Base-by-base conservation (phyloP, 2,797 vertebrate genomes). In the Coracias cyanogaster region DNA sequence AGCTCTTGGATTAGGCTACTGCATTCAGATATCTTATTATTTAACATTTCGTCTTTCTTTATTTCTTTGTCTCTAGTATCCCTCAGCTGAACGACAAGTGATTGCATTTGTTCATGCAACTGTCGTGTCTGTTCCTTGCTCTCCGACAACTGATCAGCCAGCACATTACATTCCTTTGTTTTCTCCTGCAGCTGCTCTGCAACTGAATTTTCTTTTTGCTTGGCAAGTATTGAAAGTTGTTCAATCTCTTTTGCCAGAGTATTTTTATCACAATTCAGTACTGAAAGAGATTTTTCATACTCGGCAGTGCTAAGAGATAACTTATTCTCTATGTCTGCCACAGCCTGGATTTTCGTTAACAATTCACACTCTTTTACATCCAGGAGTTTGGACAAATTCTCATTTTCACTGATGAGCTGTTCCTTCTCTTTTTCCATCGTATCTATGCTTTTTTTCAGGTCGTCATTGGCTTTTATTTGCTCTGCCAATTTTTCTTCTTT, bases 141-240 rank as follows among this genome's bases (percentile, higher is more conserved):
- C 82, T 98, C 97, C 10, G 12, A 89, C 24, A 99, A 92, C 26
- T 93, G 95, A 85, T 95, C 92, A n/a, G 97, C 97, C 69, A 99
- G 96, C 66, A 91, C 10, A 43, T 80, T 82, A 82, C 98, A 99
- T 84, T 99, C 98, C 26, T 90, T 98, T 41, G 97, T 98, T 96
- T 98, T 99, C 86, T 98, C 96, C 18, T 96, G 93, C 83, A 99
- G 96, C 91, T 93, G 96, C 65, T 97, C 96, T 35, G 97, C 94
- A 80, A 97, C 80, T 1, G 97, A 97, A 60, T 74, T 89, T 76
- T 98, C 97, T 28, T 97, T 98, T 76, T 99, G 97, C 81, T 97
- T 35, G 3, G 98, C 94, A 81, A 96, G 72, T 28, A 90, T 67
- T 43, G 95, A 98, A n/a, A 98, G 93, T 57, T 98, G 97, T 5